Percentiles rank a stretch among this genome's conserved stretches.
Conservation (phyloP, 1,140 invertebrate species). For the Sinella curviseta region DNA sequence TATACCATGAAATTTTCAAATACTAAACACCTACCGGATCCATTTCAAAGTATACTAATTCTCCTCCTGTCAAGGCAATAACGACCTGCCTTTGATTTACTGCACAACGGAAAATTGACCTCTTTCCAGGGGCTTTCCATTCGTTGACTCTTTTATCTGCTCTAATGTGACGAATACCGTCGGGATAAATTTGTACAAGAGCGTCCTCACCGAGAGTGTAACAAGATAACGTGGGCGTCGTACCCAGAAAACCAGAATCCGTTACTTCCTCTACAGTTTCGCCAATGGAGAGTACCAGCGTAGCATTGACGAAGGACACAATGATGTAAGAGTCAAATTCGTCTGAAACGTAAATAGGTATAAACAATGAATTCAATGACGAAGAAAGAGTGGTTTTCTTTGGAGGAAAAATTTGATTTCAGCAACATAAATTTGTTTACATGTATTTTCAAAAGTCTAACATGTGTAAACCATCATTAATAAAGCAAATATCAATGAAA, state of each 20-base stretch:
- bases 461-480: constrained; percentile 47
- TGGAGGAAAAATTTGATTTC: constrained; percentile 29
- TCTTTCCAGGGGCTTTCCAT: constrained; percentile 98
- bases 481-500: neutral
- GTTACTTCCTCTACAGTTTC: constrained; percentile 99
- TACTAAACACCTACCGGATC: constrained; percentile 86
- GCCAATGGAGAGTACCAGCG: constrained; percentile 96
- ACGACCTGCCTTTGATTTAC: constrained; percentile 98
- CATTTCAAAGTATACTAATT: constrained; percentile 99
- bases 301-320: constrained; percentile 99
- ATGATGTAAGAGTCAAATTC: constrained; percentile 99
- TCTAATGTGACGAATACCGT: constrained; percentile 97
- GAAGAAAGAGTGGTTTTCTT: neutral
- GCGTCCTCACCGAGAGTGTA: constrained; percentile 96
- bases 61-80: constrained; percentile 94
- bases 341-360: constrained; percentile 68
- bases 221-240: constrained; percentile 95
- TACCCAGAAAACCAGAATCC: constrained; percentile 97
- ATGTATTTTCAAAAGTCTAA: constrained; percentile 49
- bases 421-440: constrained; percentile 40
- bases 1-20: neutral
- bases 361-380: constrained; percentile 13
- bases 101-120: constrained; percentile 95
- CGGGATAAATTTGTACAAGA: constrained; percentile 94
- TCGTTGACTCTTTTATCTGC: constrained; percentile 97